Evolutionary conservation across 2,888 invertebrate species (phyloP), one percentile per base, ranked within the genome.

Genomic region (Sphaerophoria taeniata): DNA sequence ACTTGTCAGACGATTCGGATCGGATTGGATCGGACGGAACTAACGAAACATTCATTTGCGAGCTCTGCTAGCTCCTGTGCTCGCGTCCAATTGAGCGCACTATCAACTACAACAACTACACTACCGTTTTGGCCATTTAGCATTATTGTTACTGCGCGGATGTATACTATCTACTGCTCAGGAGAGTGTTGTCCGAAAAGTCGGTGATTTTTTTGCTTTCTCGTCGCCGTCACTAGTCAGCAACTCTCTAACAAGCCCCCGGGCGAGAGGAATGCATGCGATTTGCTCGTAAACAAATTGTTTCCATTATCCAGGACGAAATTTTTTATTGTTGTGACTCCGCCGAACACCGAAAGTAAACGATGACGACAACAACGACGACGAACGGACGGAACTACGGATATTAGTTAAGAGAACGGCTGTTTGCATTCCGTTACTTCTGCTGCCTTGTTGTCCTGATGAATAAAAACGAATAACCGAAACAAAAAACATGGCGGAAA

Each of bases 371-470:
- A 24, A 24, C 24, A 2, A 74, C 71, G 60, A 71, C 65, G 75
- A 51, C 75, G 74, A 49, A 74, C 70, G 65, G 24, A 74, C 70
- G 79, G 83, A 79, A 74, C 79, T 79, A 83, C 74, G 79, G 83
- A 83, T 74, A 83, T 79, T 78, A 78, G 82, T 73, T 82, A 63
- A 61, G 78, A 47, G 55, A 47, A 67, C 45, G 55, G 63, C 56
- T 79, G 83, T 79, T 79, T 79, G 79, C 70, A 79, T 83, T 83
- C 79, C 70, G 79, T 79, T 74, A 83, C 70, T 79, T 83, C 70
- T 83, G 67, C 67, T 82, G 61, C 47, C 60, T 14, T 56, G 43
- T 58, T 65, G 33, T 58, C 12, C 34, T n/a, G 9, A 7, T 24
- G 12, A 58, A 43, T 60, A 6, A 24, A 16, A 39, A 24, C 31